phyloP scores from a whole-genome alignment of 1,140 invertebrate species.

The Lamellibrachia luymesi region DNA sequence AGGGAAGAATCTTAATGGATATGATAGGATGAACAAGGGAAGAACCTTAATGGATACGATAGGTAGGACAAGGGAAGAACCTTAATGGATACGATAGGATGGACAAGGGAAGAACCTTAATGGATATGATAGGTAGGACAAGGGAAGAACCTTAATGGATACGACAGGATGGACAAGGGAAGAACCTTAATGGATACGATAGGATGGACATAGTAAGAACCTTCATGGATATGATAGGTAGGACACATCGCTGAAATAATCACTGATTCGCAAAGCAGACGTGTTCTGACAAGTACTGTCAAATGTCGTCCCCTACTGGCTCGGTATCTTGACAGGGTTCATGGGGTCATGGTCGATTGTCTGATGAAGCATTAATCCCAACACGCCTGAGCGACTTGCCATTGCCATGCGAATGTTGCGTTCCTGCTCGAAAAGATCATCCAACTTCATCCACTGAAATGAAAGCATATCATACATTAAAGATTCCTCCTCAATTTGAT shows the following conservation, averaged over 20 bases:
- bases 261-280: not conserved
- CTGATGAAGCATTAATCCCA: constrained; percentile 90
- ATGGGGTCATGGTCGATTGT: constrained; percentile 91
- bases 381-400: constrained; percentile 82
- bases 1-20: not conserved
- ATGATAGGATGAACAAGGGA: no score
- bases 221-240: not conserved
- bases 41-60: not conserved
- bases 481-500: no score
- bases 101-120: no score
- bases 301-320: not conserved
- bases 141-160: no score
- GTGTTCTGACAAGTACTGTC: not conserved
- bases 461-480: constrained; percentile 27
- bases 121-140: no score
- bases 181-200: no score
- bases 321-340: constrained; percentile 55
- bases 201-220: no score
- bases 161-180: no score
- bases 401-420: constrained; percentile 81
- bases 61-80: not conserved
- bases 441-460: constrained; percentile 85
- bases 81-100: no score
- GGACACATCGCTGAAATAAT: not conserved
- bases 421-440: constrained; percentile 94